Conservation (phyloP, 2,797 vertebrate species). For the Onychomys leucogaster region DNA sequence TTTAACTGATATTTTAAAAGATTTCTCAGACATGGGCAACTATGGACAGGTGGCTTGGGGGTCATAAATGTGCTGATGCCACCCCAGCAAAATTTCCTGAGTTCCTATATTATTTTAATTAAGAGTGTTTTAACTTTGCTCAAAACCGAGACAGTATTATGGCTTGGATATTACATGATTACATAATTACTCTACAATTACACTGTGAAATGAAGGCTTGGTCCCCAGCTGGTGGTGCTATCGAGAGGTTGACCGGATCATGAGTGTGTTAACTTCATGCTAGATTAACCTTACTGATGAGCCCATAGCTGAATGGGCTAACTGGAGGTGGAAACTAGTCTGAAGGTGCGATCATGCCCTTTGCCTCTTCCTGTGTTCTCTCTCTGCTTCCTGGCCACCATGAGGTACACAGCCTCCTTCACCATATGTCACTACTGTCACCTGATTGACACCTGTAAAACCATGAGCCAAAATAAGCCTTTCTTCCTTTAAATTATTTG, state of each 20-base stretch:
- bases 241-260: background rate
- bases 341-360: background rate
- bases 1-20: constrained; percentile 13
- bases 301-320: background rate
- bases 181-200: background rate
- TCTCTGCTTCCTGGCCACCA: background rate
- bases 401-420: background rate
- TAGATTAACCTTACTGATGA: background rate
- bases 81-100: background rate
- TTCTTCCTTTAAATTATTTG: background rate
- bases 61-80: background rate
- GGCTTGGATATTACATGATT: background rate
- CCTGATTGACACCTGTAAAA: background rate
- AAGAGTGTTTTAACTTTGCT: background rate
- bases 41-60: background rate
- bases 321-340: background rate
- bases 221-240: background rate
- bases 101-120: background rate
- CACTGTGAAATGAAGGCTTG: background rate
- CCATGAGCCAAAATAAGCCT: background rate
- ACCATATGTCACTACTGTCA: background rate
- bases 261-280: background rate
- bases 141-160: background rate
- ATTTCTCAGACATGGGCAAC: background rate
- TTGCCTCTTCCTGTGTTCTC: background rate